Evolutionary conservation across 2,113 vertebrate genomes (phyloP).

Genomic region (Ardeotis arabs): DNA sequence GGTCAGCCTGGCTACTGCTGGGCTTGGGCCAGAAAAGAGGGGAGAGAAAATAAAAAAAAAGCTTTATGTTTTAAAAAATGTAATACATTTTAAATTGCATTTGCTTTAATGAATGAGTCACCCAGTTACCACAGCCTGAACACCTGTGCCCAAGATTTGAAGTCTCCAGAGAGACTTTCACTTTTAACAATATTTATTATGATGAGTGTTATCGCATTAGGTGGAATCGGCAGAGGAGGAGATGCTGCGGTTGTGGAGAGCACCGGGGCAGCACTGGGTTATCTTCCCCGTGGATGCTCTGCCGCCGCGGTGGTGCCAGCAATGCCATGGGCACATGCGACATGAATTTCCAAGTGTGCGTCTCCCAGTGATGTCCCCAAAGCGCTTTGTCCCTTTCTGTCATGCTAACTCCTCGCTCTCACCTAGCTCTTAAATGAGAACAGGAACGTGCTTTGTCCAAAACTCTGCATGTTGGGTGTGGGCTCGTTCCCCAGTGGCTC

Average conservation of each 20-base stretch:
- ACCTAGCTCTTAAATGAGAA: not conserved
- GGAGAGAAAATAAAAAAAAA: not conserved
- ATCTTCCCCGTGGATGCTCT: not conserved
- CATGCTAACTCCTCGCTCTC: not conserved
- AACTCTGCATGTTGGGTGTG: accelerated
- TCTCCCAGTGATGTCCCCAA: not conserved
- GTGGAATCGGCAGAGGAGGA: not conserved
- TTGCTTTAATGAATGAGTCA: conserved; percentile 73
- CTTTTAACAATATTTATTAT: conserved; percentile 70
- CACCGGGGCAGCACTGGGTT: not conserved
- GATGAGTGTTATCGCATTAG: conserved; percentile 44
- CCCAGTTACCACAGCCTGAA: conserved; percentile 62
- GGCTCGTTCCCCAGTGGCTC: not conserved
- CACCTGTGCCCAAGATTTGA: conserved; percentile 60
- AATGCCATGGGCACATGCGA: accelerated
- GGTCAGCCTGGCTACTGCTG: conserved; percentile 30
- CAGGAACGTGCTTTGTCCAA: not conserved
- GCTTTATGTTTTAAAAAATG: conserved; percentile 58
- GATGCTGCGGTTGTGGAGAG: not conserved
- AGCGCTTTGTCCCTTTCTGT: not conserved
- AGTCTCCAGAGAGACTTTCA: conserved; percentile 62
- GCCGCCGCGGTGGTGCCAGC: not conserved
- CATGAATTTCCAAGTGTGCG: not conserved
- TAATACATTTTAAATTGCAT: conserved; percentile 72
- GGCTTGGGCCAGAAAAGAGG: conserved; percentile 10